Conservation (phyloP, 2,888 invertebrate species). For the Galeruca laticollis region DNA sequence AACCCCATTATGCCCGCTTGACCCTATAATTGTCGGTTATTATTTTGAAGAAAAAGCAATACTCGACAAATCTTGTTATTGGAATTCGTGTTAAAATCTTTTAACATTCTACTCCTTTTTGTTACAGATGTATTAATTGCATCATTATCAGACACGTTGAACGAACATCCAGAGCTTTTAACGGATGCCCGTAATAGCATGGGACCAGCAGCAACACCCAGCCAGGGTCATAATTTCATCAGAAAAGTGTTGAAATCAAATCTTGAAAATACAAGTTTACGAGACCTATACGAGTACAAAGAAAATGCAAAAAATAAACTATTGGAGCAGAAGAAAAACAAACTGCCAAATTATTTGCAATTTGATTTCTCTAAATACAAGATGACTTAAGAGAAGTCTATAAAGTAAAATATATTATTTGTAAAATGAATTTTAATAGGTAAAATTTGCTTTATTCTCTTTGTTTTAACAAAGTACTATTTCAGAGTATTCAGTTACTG, state of each 20-base stretch:
- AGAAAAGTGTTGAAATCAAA: slow-evolving; percentile 69
- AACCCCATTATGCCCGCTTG: too few species aligned
- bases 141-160: slow-evolving; percentile 79
- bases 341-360: slow-evolving; percentile 46
- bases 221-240: slow-evolving; percentile 64
- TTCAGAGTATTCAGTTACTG: slow-evolving; percentile 1
- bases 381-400: slow-evolving; percentile 47
- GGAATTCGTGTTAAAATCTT: neutral
- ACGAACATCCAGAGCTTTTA: slow-evolving; percentile 78
- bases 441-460: neutral
- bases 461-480: neutral
- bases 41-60: too few species aligned
- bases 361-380: slow-evolving; percentile 55
- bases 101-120: neutral
- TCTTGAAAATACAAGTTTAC: slow-evolving; percentile 66
- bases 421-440: slow-evolving; percentile 17
- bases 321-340: slow-evolving; percentile 62
- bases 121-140: slow-evolving; percentile 79
- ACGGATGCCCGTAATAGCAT: slow-evolving; percentile 49
- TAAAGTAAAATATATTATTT: slow-evolving; percentile 22
- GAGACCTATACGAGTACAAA: slow-evolving; percentile 68
- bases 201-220: slow-evolving; percentile 47
- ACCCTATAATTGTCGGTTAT: too few species aligned
- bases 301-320: slow-evolving; percentile 62
- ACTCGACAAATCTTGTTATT: neutral